Conservation (phyloP, 2,113 vertebrate genomes). For the Phylloscopus trochilus region DNA sequence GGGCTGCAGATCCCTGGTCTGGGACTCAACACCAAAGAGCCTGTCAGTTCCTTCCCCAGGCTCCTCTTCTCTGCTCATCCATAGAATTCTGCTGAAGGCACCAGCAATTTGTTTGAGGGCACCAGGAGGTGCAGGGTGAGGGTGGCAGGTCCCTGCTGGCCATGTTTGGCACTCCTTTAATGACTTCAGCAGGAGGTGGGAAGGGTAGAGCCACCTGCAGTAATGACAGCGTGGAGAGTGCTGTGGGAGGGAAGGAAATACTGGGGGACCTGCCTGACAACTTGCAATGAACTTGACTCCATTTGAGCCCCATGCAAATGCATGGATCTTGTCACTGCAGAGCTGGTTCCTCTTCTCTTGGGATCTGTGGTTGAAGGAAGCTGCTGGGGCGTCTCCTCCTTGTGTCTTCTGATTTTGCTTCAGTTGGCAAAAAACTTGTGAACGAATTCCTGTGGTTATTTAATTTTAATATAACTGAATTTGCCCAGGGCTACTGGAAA, state of each 20-base stretch:
- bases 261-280: background rate
- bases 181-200: background rate
- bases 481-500: background rate
- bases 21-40: background rate
- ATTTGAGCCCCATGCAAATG: background rate
- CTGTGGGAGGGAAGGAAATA: background rate
- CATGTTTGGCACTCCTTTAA: background rate
- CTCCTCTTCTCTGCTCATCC: background rate
- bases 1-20: background rate
- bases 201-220: background rate
- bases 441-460: background rate
- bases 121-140: background rate
- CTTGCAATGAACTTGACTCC: background rate
- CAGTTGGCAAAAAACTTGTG: background rate
- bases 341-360: background rate
- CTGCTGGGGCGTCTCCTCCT: background rate
- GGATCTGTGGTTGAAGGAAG: background rate
- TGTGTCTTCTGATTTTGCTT: background rate
- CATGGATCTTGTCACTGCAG: background rate
- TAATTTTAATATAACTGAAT: background rate
- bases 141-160: background rate
- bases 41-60: background rate
- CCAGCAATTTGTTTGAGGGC: background rate
- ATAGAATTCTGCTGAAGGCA: background rate
- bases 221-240: background rate